phyloP scores from a whole-genome alignment of 2,888 invertebrate genomes.

The Drosophila stalkeri region DNA sequence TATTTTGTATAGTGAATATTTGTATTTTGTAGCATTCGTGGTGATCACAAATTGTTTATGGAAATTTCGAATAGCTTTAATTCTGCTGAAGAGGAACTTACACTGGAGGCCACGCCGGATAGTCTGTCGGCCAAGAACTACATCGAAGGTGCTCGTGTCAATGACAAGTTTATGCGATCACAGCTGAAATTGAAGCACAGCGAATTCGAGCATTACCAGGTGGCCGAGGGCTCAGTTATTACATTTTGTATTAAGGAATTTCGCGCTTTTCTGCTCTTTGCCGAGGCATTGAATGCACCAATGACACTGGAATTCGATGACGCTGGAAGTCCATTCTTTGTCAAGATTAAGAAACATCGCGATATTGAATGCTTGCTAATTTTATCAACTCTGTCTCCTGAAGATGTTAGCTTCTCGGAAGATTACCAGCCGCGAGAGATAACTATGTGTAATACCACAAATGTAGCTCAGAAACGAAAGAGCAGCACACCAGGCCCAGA shows the following conservation, averaged over 20 bases:
- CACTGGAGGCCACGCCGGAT: conserved; percentile 89
- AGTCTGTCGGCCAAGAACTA: conserved; percentile 91
- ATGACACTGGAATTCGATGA: conserved; percentile 91
- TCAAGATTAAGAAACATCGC: conserved; percentile 89
- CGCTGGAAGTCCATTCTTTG: conserved; percentile 92
- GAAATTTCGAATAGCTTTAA: conserved; percentile 93
- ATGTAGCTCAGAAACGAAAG: conserved; percentile 61
- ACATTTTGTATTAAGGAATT: conserved; percentile 95
- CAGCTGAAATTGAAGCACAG: conserved; percentile 89
- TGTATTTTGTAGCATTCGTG: conserved; percentile 86
- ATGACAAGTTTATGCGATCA: conserved; percentile 90
- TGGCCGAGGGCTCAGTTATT: conserved; percentile 88
- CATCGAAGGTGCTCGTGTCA: conserved; percentile 88
- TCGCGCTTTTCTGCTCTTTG: conserved; percentile 91
- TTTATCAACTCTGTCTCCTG: conserved; percentile 87
- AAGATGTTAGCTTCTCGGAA: conserved; percentile 82
- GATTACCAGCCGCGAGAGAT: conserved; percentile 69
- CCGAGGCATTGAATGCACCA: conserved; percentile 90
- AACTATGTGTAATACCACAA: conserved; percentile 28
- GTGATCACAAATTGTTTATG: conserved; percentile 88
- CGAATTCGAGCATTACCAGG: conserved; percentile 81
- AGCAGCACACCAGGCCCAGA: conserved; percentile 39
- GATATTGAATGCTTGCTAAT: conserved; percentile 93
- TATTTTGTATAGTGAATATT: not conserved
- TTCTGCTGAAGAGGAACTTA: conserved; percentile 92